phyloP scores from a whole-genome alignment of 1,140 invertebrate species.

The Listronotus bonariensis region DNA sequence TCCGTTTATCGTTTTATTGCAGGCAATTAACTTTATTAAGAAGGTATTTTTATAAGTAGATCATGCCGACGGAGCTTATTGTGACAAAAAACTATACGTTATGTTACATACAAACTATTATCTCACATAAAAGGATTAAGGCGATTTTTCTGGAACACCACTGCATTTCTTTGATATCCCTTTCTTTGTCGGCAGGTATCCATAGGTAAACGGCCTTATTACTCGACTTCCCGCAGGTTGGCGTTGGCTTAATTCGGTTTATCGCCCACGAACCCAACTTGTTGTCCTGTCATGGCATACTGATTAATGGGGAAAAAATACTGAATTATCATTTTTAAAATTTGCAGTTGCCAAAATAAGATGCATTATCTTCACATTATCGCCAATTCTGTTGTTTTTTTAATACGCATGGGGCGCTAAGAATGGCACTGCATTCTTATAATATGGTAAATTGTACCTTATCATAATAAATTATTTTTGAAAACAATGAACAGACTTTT shows the following conservation, averaged over 20 bases:
- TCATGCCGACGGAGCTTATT: no score
- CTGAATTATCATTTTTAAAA: constrained; percentile 7
- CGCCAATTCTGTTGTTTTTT: no score
- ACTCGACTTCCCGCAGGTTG: constrained; percentile 11
- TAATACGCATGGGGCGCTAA: no score
- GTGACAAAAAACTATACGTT: no score
- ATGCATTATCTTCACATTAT: constrained; percentile 1
- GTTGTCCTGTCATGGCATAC: constrained; percentile 1
- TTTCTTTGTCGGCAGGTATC: not conserved
- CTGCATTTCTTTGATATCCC: not conserved
- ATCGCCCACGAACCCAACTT: constrained; percentile 7
- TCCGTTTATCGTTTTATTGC: no score
- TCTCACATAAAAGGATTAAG: not conserved
- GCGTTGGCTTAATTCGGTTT: constrained; percentile 15
- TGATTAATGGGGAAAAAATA: constrained; percentile 11
- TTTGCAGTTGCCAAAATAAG: constrained; percentile 4
- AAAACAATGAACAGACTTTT: no score
- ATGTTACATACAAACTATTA: no score
- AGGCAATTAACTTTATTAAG: no score
- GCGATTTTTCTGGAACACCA: not conserved
- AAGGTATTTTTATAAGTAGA: no score
- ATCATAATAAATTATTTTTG: no score
- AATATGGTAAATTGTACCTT: no score
- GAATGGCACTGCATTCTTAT: no score
- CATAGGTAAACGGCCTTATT: constrained; percentile 10